These are phyloP conservation scores for Calliphora vicina DNA, from an alignment of 1,140 invertebrate species.

Conservation along the genomic window DNA sequence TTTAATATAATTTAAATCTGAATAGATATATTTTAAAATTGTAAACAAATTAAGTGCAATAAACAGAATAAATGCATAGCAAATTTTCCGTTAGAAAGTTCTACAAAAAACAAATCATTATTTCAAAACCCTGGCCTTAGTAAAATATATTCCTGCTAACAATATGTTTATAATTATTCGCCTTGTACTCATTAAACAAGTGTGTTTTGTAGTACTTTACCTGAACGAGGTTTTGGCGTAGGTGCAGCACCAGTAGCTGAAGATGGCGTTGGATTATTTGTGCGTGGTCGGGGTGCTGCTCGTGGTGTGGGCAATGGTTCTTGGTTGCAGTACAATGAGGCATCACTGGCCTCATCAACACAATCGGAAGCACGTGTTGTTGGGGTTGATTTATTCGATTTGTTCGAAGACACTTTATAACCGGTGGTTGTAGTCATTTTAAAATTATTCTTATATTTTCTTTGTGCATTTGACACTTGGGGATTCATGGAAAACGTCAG, in stretches of 20 bases:
- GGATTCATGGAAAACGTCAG: slow-evolving; percentile 9
- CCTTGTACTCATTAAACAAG: too few relatives aligned
- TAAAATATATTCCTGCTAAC: too few relatives aligned
- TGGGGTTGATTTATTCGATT: slow-evolving; percentile 44
- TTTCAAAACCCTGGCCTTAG: too few relatives aligned
- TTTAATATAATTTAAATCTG: too few relatives aligned
- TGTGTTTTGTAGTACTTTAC: slow-evolving; percentile 36
- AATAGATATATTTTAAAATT: too few relatives aligned
- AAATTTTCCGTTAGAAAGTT: not conserved
- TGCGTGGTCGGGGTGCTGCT: slow-evolving; percentile 41
- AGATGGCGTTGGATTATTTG: slow-evolving; percentile 35
- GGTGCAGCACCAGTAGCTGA: slow-evolving; percentile 42
- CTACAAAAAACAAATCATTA: too few relatives aligned
- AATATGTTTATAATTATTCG: too few relatives aligned
- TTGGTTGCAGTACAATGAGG: slow-evolving; percentile 50
- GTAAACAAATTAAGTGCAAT: too few relatives aligned
- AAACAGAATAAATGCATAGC: too few relatives aligned
- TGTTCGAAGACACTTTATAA: slow-evolving; percentile 27
- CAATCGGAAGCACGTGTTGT: slow-evolving; percentile 42
- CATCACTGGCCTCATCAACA: slow-evolving; percentile 60
- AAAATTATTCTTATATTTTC: slow-evolving; percentile 6
- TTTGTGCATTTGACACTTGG: slow-evolving; percentile 32
- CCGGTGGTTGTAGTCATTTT: slow-evolving; percentile 38
- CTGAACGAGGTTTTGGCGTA: slow-evolving; percentile 62
- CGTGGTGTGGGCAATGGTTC: slow-evolving; percentile 54